Percentiles rank a stretch among this genome's conserved stretches.
phyloP scores from a whole-genome alignment of 2,797 vertebrate species.

The Eulemur mongoz region DNA sequence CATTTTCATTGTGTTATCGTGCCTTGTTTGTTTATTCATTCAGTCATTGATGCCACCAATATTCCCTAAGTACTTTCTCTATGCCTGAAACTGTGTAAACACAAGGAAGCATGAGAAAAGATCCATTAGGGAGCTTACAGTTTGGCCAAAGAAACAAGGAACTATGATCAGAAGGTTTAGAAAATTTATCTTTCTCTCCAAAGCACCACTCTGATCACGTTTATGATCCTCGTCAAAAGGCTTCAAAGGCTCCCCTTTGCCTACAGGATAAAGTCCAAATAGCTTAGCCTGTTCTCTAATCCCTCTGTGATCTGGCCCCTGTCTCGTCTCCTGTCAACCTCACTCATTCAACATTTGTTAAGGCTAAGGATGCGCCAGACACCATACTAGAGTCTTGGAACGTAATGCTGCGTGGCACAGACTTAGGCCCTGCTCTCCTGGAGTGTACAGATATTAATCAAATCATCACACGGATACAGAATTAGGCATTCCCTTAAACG shows the following conservation, averaged over 20 bases:
- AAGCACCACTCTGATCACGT: background rate
- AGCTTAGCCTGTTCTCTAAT: background rate
- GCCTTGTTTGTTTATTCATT: background rate
- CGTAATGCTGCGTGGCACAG: background rate
- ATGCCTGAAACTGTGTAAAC: background rate
- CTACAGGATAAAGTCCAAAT: conserved; percentile 36
- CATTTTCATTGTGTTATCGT: background rate
- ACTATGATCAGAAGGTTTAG: background rate
- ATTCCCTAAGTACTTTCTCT: background rate
- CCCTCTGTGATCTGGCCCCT: background rate
- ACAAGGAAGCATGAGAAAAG: background rate
- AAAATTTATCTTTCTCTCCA: background rate
- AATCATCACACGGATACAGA: background rate
- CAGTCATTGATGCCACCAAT: background rate
- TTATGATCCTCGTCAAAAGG: background rate
- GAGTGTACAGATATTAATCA: background rate
- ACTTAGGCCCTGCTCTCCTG: background rate
- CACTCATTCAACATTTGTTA: conserved; percentile 40
- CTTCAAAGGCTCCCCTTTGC: background rate
- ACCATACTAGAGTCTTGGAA: background rate
- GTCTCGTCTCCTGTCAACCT: background rate
- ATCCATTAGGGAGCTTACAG: background rate
- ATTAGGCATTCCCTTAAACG: background rate
- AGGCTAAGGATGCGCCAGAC: background rate
- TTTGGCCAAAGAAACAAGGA: background rate